Evolutionary conservation across 2,113 vertebrate genomes (phyloP).

Genomic region (Heterotilapia buettikoferi): DNA sequence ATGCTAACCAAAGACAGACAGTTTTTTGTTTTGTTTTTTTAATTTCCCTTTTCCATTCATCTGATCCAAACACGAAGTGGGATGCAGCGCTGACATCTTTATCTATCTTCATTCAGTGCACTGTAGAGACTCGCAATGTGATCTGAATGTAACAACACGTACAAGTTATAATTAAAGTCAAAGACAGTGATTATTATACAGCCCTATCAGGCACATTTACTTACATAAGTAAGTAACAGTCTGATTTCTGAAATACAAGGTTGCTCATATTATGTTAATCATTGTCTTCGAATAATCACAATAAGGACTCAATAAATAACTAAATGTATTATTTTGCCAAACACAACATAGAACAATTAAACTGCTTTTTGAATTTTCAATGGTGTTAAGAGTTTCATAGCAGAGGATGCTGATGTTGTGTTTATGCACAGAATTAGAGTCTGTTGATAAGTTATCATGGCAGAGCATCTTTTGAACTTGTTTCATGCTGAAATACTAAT

Average conservation of each 20-base stretch:
- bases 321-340: neutral
- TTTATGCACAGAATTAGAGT: neutral
- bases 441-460: neutral
- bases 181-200: neutral
- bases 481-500: neutral
- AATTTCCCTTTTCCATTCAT: rapidly evolving
- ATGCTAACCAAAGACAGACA: neutral
- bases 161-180: neutral
- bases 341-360: neutral
- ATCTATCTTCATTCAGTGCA: neutral
- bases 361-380: neutral
- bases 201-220: neutral
- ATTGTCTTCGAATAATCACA: neutral
- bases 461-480: neutral
- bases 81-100: neutral
- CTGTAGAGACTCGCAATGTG: neutral
- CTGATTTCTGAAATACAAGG: neutral
- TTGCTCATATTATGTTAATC: neutral
- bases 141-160: rapidly evolving
- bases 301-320: neutral
- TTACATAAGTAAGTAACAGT: neutral
- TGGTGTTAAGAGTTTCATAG: rapidly evolving
- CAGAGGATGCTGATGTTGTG: neutral
- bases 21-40: neutral
- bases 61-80: neutral